phyloP scores from a whole-genome alignment of 2,888 invertebrate genomes.

The Sisyra nigra region DNA sequence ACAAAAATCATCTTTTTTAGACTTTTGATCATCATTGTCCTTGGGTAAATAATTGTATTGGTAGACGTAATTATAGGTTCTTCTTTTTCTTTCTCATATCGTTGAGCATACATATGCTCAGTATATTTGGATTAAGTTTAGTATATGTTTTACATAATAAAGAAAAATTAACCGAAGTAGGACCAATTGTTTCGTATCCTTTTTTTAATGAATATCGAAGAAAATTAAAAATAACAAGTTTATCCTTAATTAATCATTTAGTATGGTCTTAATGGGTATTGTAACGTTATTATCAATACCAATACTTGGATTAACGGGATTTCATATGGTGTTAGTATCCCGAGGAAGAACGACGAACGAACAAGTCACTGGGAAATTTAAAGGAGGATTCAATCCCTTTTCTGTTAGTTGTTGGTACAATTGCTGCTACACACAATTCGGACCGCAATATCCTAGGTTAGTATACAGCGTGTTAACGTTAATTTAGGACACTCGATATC shows the following conservation, averaged over 20 bases:
- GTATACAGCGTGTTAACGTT: conserved; percentile 11
- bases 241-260: conserved; percentile 27
- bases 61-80: conserved; percentile 92
- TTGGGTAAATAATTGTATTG: conserved; percentile 96
- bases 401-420: conserved; percentile 90
- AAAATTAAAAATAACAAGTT: neutral
- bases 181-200: conserved; percentile 79
- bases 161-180: conserved; percentile 60
- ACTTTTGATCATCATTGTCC: conserved; percentile 99
- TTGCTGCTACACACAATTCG: conserved; percentile 89
- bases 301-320: conserved; percentile 92
- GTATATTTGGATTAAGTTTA: conserved; percentile 88
- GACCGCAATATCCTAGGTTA: conserved; percentile 94
- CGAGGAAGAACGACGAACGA: conserved; percentile 97
- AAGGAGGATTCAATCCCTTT: conserved; percentile 97
- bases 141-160: conserved; percentile 80
- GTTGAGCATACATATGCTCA: conserved; percentile 92
- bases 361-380: conserved; percentile 98
- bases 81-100: conserved; percentile 98
- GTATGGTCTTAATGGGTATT: conserved; percentile 81
- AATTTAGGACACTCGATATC: neutral
- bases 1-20: conserved; percentile 40
- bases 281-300: conserved; percentile 88
- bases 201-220: conserved; percentile 22
- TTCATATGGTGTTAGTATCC: conserved; percentile 93